These are phyloP conservation scores for Megaustenia siamemsis DNA, from an alignment of 2,888 invertebrate genomes.

Conservation along the genomic window DNA sequence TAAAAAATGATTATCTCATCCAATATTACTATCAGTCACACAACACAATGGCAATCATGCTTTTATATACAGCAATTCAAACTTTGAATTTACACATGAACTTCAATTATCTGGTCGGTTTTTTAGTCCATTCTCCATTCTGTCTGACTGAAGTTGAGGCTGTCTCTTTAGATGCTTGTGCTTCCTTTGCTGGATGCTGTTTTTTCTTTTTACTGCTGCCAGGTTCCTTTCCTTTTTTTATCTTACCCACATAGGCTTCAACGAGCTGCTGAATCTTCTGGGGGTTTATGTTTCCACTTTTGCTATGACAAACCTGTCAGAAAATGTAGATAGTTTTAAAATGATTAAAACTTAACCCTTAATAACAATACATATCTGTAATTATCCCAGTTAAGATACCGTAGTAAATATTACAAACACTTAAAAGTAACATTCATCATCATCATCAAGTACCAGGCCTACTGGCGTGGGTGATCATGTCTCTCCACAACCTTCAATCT, in stretches of 20 bases:
- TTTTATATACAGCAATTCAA: slow-evolving; percentile 23
- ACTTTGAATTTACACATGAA: neutral
- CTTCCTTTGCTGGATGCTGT: slow-evolving; percentile 5
- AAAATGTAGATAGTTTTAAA: neutral
- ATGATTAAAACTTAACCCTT: too few species aligned
- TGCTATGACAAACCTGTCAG: slow-evolving; percentile 95
- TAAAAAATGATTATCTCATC: neutral
- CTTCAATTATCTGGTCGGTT: slow-evolving; percentile 47
- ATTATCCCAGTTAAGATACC: too few species aligned
- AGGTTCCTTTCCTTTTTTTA: slow-evolving; percentile 53
- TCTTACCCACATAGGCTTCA: slow-evolving; percentile 83
- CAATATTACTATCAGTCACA: neutral
- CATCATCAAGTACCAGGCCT: too few species aligned
- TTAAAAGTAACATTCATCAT: too few species aligned
- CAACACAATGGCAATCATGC: neutral
- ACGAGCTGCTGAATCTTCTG: slow-evolving; percentile 94
- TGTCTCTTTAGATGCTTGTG: slow-evolving; percentile 1
- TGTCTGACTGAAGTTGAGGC: slow-evolving; percentile 52
- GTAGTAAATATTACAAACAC: too few species aligned
- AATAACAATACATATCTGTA: too few species aligned
- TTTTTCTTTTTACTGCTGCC: slow-evolving; percentile 47
- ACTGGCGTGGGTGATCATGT: too few species aligned
- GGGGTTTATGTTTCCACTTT: slow-evolving; percentile 96
- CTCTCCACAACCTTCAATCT: too few species aligned
- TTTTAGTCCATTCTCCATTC: slow-evolving; percentile 61